Conservation (phyloP, 2,888 invertebrate genomes). For the Drosophila birchii region DNA sequence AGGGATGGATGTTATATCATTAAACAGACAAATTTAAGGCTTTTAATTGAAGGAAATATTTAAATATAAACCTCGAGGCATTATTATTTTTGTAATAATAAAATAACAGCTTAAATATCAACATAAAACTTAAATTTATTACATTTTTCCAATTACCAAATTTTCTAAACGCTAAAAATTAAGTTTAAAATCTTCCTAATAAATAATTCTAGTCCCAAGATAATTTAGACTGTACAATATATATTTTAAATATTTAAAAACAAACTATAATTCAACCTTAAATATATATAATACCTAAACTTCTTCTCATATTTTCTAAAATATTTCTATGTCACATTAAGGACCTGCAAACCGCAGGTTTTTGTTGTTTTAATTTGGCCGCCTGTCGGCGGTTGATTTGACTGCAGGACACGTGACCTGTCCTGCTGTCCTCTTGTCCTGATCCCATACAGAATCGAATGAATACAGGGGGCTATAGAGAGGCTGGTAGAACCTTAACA, state of each 20-base stretch:
- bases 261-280: background rate
- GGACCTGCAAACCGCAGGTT: background rate
- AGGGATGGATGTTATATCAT: background rate
- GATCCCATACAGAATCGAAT: conserved; percentile 8
- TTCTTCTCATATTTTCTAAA: background rate
- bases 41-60: background rate
- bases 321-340: background rate
- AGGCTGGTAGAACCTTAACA: background rate
- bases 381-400: conserved; percentile 36
- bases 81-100: background rate
- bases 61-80: too few species aligned
- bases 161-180: too few species aligned
- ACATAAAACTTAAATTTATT: background rate
- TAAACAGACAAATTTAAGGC: background rate
- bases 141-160: background rate
- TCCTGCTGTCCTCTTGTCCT: background rate
- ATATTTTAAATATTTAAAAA: background rate
- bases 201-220: background rate
- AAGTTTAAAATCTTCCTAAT: background rate
- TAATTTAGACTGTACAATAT: too few species aligned
- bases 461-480: background rate
- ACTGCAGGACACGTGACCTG: conserved; percentile 42
- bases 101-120: background rate
- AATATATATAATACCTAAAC: background rate
- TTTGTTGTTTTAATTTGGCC: conserved; percentile 2